Conservation (phyloP, 2,888 invertebrate species). For the Lasioglossum lativentre region DNA sequence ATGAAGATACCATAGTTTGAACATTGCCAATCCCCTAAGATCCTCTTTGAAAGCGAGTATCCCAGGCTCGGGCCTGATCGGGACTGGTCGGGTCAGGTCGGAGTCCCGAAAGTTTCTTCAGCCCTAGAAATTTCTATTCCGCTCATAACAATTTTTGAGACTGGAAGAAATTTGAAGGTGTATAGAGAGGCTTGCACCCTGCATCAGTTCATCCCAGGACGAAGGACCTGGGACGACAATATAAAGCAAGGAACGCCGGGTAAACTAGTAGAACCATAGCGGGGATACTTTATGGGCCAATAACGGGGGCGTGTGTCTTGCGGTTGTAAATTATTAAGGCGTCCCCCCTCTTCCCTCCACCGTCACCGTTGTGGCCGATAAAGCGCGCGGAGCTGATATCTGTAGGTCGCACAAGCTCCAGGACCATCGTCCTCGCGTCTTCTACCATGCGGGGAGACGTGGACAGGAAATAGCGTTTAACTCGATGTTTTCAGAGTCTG, state of each 20-base stretch:
- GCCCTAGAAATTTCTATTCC: no score
- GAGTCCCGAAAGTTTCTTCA: no score
- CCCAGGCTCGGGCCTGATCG: no score
- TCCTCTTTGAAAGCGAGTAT: no score
- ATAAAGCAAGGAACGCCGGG: constrained; percentile 42
- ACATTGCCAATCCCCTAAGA: no score
- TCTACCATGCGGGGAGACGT: not conserved
- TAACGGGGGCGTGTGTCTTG: constrained; percentile 79
- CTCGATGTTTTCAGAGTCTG: constrained; percentile 30
- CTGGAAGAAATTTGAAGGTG: not conserved
- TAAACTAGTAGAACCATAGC: constrained; percentile 44
- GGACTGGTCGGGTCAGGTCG: no score
- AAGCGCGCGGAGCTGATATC: constrained; percentile 50
- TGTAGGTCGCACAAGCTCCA: not conserved
- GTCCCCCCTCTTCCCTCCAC: constrained; percentile 15
- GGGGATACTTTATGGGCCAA: constrained; percentile 81
- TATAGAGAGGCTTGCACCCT: not conserved
- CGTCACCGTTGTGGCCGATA: constrained; percentile 52
- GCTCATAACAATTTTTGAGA: not conserved
- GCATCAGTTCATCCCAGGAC: constrained; percentile 8
- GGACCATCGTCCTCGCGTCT: constrained; percentile 10
- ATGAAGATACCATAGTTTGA: no score
- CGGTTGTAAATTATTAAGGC: constrained; percentile 81
- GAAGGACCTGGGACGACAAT: constrained; percentile 24
- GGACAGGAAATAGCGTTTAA: constrained; percentile 58